Evolutionary conservation across 1,140 invertebrate species (phyloP).

Genomic region (Semibalanus balanoides): DNA sequence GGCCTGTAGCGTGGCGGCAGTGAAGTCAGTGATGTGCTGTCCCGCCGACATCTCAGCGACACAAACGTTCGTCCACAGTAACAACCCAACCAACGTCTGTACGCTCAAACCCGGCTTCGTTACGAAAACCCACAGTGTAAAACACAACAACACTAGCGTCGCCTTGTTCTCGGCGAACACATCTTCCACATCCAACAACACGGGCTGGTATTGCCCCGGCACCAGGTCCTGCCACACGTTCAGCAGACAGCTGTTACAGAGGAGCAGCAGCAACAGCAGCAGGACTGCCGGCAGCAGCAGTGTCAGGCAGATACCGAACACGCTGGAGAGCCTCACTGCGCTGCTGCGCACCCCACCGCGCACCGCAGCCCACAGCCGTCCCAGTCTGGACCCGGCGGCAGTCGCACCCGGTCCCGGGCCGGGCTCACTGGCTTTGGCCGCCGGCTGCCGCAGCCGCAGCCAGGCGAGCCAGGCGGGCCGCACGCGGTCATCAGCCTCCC

Average conservation of each 20-base stretch:
- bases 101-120: background rate
- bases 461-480: background rate
- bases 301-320: too few species aligned
- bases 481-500: background rate
- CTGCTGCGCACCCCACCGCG: background rate
- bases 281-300: background rate
- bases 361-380: too few species aligned
- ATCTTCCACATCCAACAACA: background rate
- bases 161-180: background rate
- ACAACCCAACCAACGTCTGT: background rate
- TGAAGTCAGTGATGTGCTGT: background rate
- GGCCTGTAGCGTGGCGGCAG: background rate
- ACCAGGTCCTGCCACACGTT: background rate
- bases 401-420: too few species aligned
- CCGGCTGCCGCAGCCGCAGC: background rate
- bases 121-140: background rate
- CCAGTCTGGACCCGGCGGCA: too few species aligned
- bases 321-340: too few species aligned
- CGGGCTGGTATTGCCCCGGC: background rate
- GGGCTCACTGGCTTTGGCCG: too few species aligned
- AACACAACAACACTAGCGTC: background rate
- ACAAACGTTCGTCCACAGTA: background rate
- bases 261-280: background rate
- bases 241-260: background rate
- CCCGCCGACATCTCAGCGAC: background rate